A percentile compares a stretch with the other conserved stretches of the same genome.
These are phyloP conservation scores for Temnothorax rugatulus DNA, from an alignment of 2,888 invertebrate genomes.

Conservation along the genomic window DNA sequence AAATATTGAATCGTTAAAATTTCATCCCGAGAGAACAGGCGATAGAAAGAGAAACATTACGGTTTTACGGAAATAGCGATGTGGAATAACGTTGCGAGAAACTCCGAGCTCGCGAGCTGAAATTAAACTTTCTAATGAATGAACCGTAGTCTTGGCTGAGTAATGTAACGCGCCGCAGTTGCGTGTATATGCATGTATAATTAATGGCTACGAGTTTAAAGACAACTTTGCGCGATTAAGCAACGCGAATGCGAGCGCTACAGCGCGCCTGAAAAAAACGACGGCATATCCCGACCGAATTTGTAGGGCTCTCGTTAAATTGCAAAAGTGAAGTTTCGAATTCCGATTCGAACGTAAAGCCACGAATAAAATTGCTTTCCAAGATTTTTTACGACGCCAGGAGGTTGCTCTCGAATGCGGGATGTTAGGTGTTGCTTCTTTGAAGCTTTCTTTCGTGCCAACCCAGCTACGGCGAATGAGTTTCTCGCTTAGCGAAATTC, in stretches of 20 bases:
- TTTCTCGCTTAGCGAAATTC: conserved; percentile 18
- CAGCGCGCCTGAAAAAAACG: conserved; percentile 52
- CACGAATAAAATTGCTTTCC: neutral
- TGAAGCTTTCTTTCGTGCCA: neutral
- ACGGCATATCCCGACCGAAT: conserved; percentile 5
- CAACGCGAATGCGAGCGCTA: conserved; percentile 61
- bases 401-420: neutral
- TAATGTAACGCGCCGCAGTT: conserved; percentile 35
- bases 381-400: neutral
- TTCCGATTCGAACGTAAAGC: neutral
- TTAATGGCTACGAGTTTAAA: conserved; percentile 66
- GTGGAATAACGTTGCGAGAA: conserved; percentile 47
- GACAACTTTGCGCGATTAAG: conserved; percentile 61
- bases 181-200: conserved; percentile 62
- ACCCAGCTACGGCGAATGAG: neutral
- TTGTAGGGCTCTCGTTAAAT: conserved; percentile 1
- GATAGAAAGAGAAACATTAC: neutral
- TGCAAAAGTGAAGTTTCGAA: neutral
- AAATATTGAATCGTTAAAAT: conserved; percentile 17
- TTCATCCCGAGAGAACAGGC: neutral
- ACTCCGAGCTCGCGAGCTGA: conserved; percentile 58
- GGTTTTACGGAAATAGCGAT: conserved; percentile 32
- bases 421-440: neutral
- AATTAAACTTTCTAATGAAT: conserved; percentile 68
- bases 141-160: conserved; percentile 40